phyloP scores from a whole-genome alignment of 2,888 invertebrate genomes.

The Tinea pellionella region DNA sequence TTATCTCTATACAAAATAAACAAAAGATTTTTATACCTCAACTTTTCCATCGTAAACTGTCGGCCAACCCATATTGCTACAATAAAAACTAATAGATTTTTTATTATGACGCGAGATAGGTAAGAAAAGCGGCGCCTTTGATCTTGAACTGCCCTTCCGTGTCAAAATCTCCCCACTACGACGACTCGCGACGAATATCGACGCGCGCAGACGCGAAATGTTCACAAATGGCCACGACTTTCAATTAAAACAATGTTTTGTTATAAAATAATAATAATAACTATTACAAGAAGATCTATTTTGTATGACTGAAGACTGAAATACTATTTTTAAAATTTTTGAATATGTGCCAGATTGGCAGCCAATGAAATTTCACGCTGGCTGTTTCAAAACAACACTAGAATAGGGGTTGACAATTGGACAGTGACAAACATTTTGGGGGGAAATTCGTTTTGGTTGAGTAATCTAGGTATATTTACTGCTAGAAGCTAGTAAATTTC shows the following conservation, averaged over 20 bases:
- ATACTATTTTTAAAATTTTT: conserved; percentile 1
- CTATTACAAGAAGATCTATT: background rate
- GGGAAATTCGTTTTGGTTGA: background rate
- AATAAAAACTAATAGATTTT: conserved; percentile 31
- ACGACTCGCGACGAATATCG: conserved; percentile 33
- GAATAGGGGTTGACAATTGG: background rate
- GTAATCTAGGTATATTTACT: no score
- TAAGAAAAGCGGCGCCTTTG: conserved; percentile 49
- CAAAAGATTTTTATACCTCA: conserved; percentile 31
- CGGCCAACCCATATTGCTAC: conserved; percentile 53
- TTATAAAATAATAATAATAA: background rate
- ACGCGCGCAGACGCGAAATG: conserved; percentile 19
- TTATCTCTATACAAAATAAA: background rate
- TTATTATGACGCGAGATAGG: conserved; percentile 36
- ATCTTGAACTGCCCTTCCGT: conserved; percentile 69
- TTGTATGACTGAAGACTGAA: background rate
- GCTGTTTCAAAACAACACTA: background rate
- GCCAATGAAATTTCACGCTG: background rate
- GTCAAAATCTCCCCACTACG: conserved; percentile 50
- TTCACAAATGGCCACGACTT: background rate
- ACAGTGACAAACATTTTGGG: background rate
- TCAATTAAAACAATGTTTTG: background rate
- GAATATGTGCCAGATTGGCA: conserved; percentile 5
- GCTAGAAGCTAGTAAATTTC: no score
- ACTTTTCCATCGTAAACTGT: conserved; percentile 52